Percentiles rank a stretch among this genome's conserved stretches.
Conservation (phyloP, 2,888 invertebrate species). For the Drosophila nigricruria region DNA sequence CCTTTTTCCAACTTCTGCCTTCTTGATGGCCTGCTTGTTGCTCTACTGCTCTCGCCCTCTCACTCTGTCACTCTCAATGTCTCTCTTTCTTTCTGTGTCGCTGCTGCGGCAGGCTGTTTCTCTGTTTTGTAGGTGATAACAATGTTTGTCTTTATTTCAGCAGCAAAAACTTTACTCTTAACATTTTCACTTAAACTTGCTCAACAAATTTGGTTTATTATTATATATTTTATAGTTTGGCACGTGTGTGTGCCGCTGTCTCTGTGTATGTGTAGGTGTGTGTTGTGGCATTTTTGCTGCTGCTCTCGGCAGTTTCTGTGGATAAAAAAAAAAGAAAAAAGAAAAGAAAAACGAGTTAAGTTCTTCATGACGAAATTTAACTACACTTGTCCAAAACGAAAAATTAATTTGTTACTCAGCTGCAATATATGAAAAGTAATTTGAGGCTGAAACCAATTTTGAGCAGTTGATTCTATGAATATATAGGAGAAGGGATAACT, state of each 20-base stretch:
- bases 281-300: slow-evolving; percentile 14
- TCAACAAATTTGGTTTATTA: slow-evolving; percentile 79
- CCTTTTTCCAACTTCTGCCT: not conserved
- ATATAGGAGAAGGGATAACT: not conserved
- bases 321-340: not conserved
- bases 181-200: slow-evolving; percentile 81
- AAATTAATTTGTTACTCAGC: slow-evolving; percentile 14
- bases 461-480: too few species aligned
- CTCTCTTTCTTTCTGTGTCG: slow-evolving; percentile 2
- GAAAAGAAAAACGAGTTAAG: not conserved
- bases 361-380: slow-evolving; percentile 22
- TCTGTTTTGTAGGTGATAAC: slow-evolving; percentile 81
- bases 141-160: slow-evolving; percentile 82
- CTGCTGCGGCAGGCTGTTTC: slow-evolving; percentile 47
- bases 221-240: slow-evolving; percentile 80
- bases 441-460: not conserved
- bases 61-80: not conserved
- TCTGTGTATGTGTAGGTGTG: slow-evolving; percentile 18
- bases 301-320: slow-evolving; percentile 53
- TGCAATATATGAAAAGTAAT: not conserved
- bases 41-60: slow-evolving; percentile 13
- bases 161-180: slow-evolving; percentile 75
- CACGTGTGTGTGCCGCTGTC: slow-evolving; percentile 53
- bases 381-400: slow-evolving; percentile 20
- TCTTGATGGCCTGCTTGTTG: slow-evolving; percentile 39